phyloP scores from a whole-genome alignment of 2,888 invertebrate species.

The Hyles lineata region DNA sequence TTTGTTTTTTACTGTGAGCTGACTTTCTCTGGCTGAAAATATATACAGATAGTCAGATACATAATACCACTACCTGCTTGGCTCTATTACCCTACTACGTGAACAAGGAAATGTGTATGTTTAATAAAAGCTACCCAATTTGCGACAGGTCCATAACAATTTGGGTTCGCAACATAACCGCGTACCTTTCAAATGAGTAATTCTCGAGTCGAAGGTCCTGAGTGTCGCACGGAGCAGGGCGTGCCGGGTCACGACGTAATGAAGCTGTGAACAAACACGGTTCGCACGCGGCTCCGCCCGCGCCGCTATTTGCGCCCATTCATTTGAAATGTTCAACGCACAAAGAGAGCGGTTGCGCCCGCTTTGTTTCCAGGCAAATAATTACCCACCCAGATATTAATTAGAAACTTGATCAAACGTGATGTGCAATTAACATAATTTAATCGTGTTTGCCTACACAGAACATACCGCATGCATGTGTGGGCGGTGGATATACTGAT shows the following conservation, averaged over 20 bases:
- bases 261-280: neutral
- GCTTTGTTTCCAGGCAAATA: slow-evolving; percentile 21
- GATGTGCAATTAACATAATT: neutral
- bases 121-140: too few species aligned
- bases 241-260: neutral
- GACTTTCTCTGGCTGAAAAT: too few species aligned
- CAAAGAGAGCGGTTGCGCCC: slow-evolving; percentile 38
- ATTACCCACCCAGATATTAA: slow-evolving; percentile 16
- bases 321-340: slow-evolving; percentile 45
- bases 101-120: too few species aligned
- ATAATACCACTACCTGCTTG: too few species aligned
- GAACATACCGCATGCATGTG: neutral
- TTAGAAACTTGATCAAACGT: slow-evolving; percentile 19
- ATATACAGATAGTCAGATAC: too few species aligned
- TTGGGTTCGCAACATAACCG: too few species aligned
- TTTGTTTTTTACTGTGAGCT: too few species aligned
- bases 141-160: too few species aligned
- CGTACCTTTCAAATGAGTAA: neutral
- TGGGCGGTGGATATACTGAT: too few species aligned
- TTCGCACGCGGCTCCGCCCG: slow-evolving; percentile 30
- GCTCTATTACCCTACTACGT: too few species aligned
- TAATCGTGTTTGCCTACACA: neutral
- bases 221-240: neutral
- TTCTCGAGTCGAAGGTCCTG: neutral
- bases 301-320: slow-evolving; percentile 41